Percentiles rank a stretch among this genome's conserved stretches.
These are phyloP conservation scores for Oscheius sp. DNA, from an alignment of 2,888 invertebrate species.

Conservation along the genomic window DNA sequence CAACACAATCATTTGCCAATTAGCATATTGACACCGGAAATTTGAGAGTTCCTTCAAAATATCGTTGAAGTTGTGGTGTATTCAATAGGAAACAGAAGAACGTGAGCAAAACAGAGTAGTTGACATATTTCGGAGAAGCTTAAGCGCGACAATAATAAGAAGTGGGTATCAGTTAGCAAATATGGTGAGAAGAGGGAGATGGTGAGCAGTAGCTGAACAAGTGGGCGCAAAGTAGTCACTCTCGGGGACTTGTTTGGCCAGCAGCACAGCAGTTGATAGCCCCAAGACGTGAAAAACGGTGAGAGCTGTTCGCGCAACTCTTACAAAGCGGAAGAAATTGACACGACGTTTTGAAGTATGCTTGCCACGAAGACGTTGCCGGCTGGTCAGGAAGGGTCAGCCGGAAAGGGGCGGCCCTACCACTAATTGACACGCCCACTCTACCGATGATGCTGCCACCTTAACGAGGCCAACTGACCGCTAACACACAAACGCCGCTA, in stretches of 20 bases:
- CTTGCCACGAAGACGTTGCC: conserved; percentile 26
- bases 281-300: conserved; percentile 31
- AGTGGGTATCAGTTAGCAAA: conserved; percentile 28
- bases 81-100: background rate
- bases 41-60: background rate
- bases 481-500: conserved; percentile 29
- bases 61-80: background rate
- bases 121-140: background rate
- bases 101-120: background rate
- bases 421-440: conserved; percentile 34
- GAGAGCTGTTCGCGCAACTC: conserved; percentile 36
- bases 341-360: conserved; percentile 23
- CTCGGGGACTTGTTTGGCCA: conserved; percentile 36
- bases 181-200: conserved; percentile 1
- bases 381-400: conserved; percentile 37
- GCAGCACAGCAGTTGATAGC: conserved; percentile 29
- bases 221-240: conserved; percentile 35
- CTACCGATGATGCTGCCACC: conserved; percentile 20
- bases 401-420: conserved; percentile 29
- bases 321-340: conserved; percentile 36
- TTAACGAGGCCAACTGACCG: conserved; percentile 35
- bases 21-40: conserved; percentile 15
- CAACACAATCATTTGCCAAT: conserved; percentile 31
- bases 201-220: conserved; percentile 26
- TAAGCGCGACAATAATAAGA: background rate